A percentile compares a stretch with the other conserved stretches of the same genome.
phyloP scores from a whole-genome alignment of 2,888 invertebrate species.

The Lysandra bellargus region DNA sequence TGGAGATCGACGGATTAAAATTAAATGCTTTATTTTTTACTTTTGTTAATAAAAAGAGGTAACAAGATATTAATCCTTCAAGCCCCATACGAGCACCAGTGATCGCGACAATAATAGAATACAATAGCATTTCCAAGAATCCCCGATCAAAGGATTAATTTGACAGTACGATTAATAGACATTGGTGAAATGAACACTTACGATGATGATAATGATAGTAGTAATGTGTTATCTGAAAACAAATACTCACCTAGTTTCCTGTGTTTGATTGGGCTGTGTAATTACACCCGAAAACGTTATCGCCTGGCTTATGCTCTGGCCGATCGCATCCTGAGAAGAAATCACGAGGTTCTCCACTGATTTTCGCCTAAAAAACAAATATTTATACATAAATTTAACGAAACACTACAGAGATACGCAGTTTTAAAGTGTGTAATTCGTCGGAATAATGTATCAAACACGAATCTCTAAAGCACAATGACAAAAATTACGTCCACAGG shows the following conservation, averaged over 20 bases:
- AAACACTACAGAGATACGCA: not conserved
- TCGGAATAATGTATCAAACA: not conserved
- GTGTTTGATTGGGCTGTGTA: constrained; percentile 70
- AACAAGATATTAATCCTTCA: too few relatives aligned
- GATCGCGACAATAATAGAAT: too few relatives aligned
- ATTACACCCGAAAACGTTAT: constrained; percentile 79
- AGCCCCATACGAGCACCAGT: too few relatives aligned
- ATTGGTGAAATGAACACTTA: not conserved
- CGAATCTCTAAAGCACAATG: not conserved
- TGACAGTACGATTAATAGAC: not conserved
- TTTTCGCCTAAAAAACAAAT: constrained; percentile 74
- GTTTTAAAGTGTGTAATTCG: not conserved
- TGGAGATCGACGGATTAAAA: too few relatives aligned
- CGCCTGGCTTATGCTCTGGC: constrained; percentile 82
- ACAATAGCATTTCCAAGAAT: too few relatives aligned
- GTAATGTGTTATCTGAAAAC: constrained; percentile 23
- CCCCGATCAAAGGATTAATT: too few relatives aligned
- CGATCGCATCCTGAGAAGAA: constrained; percentile 84
- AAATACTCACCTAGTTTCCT: constrained; percentile 65
- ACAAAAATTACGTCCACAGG: constrained; percentile 16
- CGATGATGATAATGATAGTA: not conserved
- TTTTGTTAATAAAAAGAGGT: too few relatives aligned
- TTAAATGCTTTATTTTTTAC: too few relatives aligned
- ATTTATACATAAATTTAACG: not conserved
- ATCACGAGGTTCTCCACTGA: constrained; percentile 83